phyloP scores from a whole-genome alignment of 2,797 vertebrate species.

The Petrocephalus sullivani region DNA sequence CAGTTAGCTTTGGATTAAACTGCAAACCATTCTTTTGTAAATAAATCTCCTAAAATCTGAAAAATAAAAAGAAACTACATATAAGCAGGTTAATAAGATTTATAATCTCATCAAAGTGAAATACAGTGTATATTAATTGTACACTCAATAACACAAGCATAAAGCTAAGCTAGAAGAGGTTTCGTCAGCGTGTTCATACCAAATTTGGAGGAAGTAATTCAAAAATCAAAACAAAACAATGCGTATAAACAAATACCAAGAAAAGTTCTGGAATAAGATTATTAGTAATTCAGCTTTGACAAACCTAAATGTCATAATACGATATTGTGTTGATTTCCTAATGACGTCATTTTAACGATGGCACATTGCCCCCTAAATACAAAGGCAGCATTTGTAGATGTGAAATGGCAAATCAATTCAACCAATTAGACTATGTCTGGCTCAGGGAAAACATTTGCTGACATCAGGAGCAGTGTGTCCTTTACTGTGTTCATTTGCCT shows the following conservation, averaged over 20 bases:
- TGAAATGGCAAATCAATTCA: conserved; percentile 22
- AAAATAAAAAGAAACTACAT: not conserved
- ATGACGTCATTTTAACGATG: conserved; percentile 10
- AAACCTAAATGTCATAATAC: not conserved
- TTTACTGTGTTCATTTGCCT: not conserved
- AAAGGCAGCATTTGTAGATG: conserved; percentile 10
- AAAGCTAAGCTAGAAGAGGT: not conserved
- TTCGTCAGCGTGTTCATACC: not conserved
- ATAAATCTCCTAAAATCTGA: not conserved
- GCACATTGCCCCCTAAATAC: conserved; percentile 3
- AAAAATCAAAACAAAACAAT: not conserved
- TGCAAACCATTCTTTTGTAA: not conserved
- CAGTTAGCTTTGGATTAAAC: not conserved
- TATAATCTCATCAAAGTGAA: not conserved
- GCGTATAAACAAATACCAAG: not conserved
- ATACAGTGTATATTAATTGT: not conserved
- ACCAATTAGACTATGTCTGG: conserved; percentile 14
- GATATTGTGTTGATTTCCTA: not conserved
- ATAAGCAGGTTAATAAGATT: not conserved
- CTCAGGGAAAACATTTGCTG: conserved; percentile 9
- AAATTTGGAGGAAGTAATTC: not conserved
- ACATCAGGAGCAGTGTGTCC: not conserved
- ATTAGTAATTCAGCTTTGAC: not conserved
- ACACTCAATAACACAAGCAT: not conserved
- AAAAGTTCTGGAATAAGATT: not conserved